Percentiles rank a stretch among this genome's conserved stretches.
phyloP scores from a whole-genome alignment of 1,140 invertebrate species.

The Copidosoma floridanum region DNA sequence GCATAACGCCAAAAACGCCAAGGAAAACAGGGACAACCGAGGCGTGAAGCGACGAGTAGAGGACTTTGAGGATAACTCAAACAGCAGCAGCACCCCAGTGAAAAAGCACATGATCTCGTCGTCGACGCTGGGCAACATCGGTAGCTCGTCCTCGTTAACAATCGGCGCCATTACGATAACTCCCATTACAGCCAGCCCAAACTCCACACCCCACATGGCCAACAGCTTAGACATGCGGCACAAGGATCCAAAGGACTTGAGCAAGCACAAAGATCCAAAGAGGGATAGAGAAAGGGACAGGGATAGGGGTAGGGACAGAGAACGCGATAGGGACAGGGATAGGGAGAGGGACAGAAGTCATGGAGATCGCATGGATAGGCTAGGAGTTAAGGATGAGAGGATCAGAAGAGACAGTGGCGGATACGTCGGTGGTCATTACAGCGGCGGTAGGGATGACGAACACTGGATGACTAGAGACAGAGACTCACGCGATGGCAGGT shows the following conservation, averaged over 20 bases:
- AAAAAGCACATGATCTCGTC: constrained; percentile 45
- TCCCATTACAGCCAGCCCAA: constrained; percentile 39
- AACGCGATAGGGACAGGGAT: constrained; percentile 39
- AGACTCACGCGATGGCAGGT: constrained; percentile 48
- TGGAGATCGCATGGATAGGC: constrained; percentile 43
- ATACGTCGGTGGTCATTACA: constrained; percentile 47
- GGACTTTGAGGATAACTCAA: constrained; percentile 49
- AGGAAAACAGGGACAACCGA: constrained; percentile 36
- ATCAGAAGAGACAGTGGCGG: constrained; percentile 48
- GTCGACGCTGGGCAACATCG: constrained; percentile 37
- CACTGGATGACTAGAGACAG: constrained; percentile 49
- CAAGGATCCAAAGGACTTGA: constrained; percentile 45
- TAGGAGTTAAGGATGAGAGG: constrained; percentile 46
- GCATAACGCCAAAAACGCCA: constrained; percentile 32
- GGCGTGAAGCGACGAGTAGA: constrained; percentile 45
- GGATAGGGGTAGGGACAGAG: constrained; percentile 35
- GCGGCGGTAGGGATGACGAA: constrained; percentile 48
- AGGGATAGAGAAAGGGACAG: constrained; percentile 42
- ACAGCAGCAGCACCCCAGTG: constrained; percentile 34
- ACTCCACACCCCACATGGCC: constrained; percentile 35
- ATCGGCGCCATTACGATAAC: constrained; percentile 50
- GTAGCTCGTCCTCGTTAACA: constrained; percentile 40
- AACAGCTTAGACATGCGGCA: constrained; percentile 36
- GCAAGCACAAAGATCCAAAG: constrained; percentile 45
- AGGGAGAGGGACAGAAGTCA: constrained; percentile 42